Conservation (phyloP, 2,113 vertebrate species). For the Coptodon bakossiorum region DNA sequence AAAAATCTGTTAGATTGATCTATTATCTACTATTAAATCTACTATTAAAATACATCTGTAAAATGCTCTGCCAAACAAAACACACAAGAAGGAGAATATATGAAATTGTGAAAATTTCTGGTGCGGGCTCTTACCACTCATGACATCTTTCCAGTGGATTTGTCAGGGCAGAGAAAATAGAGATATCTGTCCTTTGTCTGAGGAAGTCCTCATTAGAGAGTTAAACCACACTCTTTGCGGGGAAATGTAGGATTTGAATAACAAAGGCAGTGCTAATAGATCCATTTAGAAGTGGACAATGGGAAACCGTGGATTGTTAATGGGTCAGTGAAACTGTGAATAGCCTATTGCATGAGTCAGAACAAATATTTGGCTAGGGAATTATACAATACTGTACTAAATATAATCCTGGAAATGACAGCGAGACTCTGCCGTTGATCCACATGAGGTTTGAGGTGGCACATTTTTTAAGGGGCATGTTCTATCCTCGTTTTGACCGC, state of each 20-base stretch:
- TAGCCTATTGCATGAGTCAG: conserved; percentile 69
- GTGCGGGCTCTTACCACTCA: background rate
- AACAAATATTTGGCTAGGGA: conserved; percentile 76
- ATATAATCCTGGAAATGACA: background rate
- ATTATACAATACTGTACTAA: conserved; percentile 21
- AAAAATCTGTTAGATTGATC: background rate
- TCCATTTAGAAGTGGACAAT: conserved; percentile 65
- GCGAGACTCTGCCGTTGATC: background rate
- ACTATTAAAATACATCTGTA: background rate
- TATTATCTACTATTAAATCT: background rate
- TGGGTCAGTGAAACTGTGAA: conserved; percentile 74
- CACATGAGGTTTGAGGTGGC: background rate
- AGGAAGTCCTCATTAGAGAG: conserved; percentile 70
- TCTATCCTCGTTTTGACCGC: background rate
- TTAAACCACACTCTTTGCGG: conserved; percentile 66
- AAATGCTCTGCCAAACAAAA: background rate
- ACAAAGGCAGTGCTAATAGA: conserved; percentile 75
- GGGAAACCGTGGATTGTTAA: conserved; percentile 66
- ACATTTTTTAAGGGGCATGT: background rate
- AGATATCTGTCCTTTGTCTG: conserved; percentile 53
- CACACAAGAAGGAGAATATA: background rate
- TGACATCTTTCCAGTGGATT: conserved; percentile 7
- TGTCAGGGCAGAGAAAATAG: conserved; percentile 31
- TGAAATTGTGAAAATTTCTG: background rate
- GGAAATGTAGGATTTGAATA: conserved; percentile 74